Evolutionary conservation across 2,888 invertebrate species (phyloP).

Genomic region (Eilema griseolum): DNA sequence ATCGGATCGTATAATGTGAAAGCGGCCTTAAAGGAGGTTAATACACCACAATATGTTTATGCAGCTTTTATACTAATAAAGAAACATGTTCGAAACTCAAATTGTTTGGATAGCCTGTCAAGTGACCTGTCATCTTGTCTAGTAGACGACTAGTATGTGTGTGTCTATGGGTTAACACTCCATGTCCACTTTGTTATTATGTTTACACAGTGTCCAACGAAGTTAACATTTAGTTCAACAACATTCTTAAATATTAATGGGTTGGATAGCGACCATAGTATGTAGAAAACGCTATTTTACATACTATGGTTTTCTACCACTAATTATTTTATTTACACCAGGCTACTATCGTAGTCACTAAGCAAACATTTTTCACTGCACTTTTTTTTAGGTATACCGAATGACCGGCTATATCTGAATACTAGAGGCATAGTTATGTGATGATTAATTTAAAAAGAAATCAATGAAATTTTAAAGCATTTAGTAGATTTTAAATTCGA

Average conservation of each 20-base stretch:
- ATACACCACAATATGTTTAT: background rate
- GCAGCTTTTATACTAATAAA: background rate
- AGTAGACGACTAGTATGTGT: slow-evolving; percentile 20
- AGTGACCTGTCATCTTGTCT: slow-evolving; percentile 29
- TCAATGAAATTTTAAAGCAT: no score
- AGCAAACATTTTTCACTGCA: background rate
- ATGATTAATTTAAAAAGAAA: no score
- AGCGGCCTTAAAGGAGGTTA: background rate
- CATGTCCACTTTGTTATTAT: slow-evolving; percentile 33
- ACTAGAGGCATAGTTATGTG: no score
- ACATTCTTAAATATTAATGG: slow-evolving; percentile 37
- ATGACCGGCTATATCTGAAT: no score
- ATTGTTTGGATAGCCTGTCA: slow-evolving; percentile 35
- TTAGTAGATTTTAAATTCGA: no score
- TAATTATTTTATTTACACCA: background rate
- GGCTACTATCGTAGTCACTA: background rate
- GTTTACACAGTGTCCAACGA: slow-evolving; percentile 28
- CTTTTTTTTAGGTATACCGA: background rate
- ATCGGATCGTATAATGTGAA: no score
- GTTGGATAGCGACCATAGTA: no score
- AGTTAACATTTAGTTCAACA: slow-evolving; percentile 26
- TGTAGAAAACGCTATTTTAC: slow-evolving; percentile 17
- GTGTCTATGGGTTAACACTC: slow-evolving; percentile 19
- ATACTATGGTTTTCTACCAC: background rate
- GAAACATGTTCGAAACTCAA: slow-evolving; percentile 5